Percentiles rank a stretch among this genome's conserved stretches.
Evolutionary conservation across 2,797 vertebrate species (phyloP).

Genomic region (Hoplostethus atlanticus): DNA sequence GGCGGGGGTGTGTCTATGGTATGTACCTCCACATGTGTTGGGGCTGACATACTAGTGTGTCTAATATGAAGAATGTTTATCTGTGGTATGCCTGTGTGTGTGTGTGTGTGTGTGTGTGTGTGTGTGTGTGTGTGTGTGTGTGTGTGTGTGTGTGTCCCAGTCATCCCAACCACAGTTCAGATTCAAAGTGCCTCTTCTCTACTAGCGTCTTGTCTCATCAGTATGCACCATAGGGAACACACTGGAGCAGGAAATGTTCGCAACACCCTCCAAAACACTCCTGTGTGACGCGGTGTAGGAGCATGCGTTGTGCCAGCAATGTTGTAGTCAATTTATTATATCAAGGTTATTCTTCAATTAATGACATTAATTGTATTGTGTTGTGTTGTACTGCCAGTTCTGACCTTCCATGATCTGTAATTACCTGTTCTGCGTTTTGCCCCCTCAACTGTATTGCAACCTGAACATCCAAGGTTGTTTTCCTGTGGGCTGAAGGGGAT

Average conservation of each 20-base stretch:
- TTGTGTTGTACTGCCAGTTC: not conserved
- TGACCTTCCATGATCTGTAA: too few species aligned
- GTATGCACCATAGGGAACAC: slow-evolving; percentile 11
- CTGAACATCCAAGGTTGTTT: not conserved
- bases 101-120: not conserved
- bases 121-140: not conserved
- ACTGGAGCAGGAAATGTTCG: slow-evolving; percentile 22
- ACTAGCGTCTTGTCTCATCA: slow-evolving; percentile 22
- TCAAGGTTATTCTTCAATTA: slow-evolving; percentile 27
- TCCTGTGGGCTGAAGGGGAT: not conserved
- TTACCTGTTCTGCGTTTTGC: not conserved
- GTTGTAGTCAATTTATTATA: not conserved
- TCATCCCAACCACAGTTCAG: not conserved
- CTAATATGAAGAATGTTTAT: slow-evolving; percentile 21
- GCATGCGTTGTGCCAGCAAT: not conserved
- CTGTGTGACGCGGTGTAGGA: not conserved
- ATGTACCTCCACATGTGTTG: slow-evolving; percentile 4
- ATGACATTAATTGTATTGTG: slow-evolving; percentile 3
- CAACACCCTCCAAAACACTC: slow-evolving; percentile 10
- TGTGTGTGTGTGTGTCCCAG: not conserved
- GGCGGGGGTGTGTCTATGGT: slow-evolving; percentile 18
- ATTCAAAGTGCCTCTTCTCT: slow-evolving; percentile 11
- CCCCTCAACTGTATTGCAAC: not conserved
- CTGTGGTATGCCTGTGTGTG: not conserved
- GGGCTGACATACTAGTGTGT: too few species aligned